Conservation (phyloP, 2,797 vertebrate genomes). For the Parauchenoglanis punctatus region DNA sequence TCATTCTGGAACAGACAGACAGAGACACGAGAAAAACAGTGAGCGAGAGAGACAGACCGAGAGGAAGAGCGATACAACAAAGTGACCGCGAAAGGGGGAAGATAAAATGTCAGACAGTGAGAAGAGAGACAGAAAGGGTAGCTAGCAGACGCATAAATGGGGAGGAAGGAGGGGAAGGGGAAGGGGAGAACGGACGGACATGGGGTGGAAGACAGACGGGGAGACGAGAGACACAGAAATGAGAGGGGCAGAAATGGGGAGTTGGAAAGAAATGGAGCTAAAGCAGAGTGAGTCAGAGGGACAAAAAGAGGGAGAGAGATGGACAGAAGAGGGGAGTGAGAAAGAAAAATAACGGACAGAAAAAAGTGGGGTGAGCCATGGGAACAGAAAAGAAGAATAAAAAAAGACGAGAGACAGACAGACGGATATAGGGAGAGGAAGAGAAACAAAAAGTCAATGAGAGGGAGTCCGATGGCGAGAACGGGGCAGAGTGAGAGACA, state of each 20-base stretch:
- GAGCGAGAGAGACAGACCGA: not conserved
- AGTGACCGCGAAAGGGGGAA: not conserved
- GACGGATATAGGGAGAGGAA: not conserved
- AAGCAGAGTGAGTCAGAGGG: not conserved
- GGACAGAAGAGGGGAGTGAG: not conserved
- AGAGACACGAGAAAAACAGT: not conserved
- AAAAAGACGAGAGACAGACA: not conserved
- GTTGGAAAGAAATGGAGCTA: not conserved
- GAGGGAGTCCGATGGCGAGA: not conserved
- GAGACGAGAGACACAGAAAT: not conserved
- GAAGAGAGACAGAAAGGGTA: slow-evolving; percentile 4
- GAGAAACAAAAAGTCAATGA: slow-evolving; percentile 25
- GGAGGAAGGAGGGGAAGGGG: slow-evolving; percentile 6
- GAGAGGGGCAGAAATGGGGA: not conserved
- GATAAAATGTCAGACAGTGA: not conserved
- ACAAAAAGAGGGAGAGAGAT: not conserved
- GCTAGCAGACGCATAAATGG: not conserved
- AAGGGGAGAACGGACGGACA: not conserved
- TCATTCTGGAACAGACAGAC: slow-evolving; percentile 52
- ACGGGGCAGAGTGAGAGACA: not conserved
- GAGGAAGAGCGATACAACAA: not conserved
- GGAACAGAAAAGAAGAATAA: not conserved
- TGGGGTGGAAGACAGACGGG: not conserved
- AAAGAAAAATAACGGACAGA: not conserved
- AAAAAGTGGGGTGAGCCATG: not conserved